Percentiles rank a stretch among this genome's conserved stretches.
Evolutionary conservation across 2,113 vertebrate species (phyloP).

Genomic region (Phyllostomus hastatus): DNA sequence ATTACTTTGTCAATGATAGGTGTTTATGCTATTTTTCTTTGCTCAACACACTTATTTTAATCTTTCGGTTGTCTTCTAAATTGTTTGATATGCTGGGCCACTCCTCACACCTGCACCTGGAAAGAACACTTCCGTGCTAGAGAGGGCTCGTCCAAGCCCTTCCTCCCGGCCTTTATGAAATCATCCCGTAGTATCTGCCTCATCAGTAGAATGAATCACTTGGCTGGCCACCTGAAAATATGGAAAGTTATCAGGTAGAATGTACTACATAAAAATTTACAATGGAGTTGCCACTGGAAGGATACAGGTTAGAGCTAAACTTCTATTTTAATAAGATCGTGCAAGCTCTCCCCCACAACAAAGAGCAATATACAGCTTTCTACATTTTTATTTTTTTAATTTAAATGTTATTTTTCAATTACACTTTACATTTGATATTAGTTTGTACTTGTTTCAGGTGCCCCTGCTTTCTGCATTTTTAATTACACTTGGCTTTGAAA

Average conservation of each 20-base stretch:
- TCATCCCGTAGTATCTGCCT: neutral
- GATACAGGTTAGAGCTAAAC: neutral
- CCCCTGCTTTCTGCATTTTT: neutral
- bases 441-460: neutral
- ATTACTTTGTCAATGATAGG: neutral
- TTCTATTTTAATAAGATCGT: neutral
- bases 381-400: neutral
- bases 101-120: too few species aligned
- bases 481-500: neutral
- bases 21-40: neutral
- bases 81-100: neutral
- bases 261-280: neutral
- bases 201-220: neutral
- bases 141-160: neutral
- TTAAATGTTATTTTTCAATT: neutral
- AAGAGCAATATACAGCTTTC: neutral
- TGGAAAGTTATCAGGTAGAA: neutral
- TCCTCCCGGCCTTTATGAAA: neutral
- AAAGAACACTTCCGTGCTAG: neutral
- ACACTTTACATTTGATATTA: neutral
- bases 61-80: neutral
- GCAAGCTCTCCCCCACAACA: neutral
- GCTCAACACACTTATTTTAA: neutral
- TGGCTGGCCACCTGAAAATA: neutral
- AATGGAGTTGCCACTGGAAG: neutral